phyloP scores from a whole-genome alignment of 2,113 vertebrate species.

The Galeopterus variegatus region DNA sequence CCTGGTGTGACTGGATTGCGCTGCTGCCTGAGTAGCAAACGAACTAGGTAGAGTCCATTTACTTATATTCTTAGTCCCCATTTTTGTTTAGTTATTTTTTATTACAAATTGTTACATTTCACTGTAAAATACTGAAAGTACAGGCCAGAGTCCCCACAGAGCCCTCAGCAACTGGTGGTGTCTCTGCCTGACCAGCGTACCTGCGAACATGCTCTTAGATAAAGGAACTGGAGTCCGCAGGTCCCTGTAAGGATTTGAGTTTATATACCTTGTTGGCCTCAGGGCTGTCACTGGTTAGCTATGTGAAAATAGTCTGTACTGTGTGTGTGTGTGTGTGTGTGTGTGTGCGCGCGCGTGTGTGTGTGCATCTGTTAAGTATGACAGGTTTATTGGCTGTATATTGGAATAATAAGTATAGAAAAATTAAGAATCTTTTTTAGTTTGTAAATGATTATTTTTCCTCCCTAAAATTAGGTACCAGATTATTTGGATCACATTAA shows the following conservation, averaged over 20 bases:
- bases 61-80: fast-evolving
- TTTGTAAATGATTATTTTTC: conserved; percentile 77
- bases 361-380: fast-evolving
- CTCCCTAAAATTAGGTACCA: conserved; percentile 92
- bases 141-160: fast-evolving
- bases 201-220: fast-evolving
- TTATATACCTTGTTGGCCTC: fast-evolving
- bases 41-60: fast-evolving
- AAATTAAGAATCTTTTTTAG: not conserved
- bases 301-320: fast-evolving
- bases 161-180: fast-evolving
- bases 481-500: conserved; percentile 98
- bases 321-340: not conserved
- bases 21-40: not conserved
- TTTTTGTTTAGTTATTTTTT: not conserved
- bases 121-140: fast-evolving
- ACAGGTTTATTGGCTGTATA: fast-evolving
- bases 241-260: not conserved
- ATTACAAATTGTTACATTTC: fast-evolving
- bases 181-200: fast-evolving
- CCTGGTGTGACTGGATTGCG: not conserved
- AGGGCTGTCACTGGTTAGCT: fast-evolving
- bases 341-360: fast-evolving
- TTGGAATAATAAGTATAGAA: too few species aligned
- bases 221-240: not conserved